Evolutionary conservation across 2,797 vertebrate genomes (phyloP), one percentile per base, ranked within the genome.

Genomic region (Poeciliopsis gracilis): DNA sequence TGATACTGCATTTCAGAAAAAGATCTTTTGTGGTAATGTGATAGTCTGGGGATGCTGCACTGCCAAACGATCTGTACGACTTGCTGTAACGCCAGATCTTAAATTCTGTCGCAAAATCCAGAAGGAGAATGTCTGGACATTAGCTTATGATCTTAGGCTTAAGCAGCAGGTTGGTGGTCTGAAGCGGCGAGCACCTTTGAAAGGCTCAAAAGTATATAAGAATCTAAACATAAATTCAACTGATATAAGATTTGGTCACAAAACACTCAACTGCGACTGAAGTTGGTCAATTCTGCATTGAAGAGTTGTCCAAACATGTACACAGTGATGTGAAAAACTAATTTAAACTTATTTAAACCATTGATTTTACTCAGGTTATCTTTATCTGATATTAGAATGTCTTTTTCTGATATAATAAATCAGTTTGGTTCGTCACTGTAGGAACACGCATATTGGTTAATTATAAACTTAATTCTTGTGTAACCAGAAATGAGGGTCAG

Each of bases 401-500:
- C 1, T 38, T 41, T 43, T 41, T 23, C 20, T 25, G 20, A 25
- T 11, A 5, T 69, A 38, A 38, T 1, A 43, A 69, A n/a, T 43
- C 38, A n/a, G 23, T 43, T 43, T 43, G 38, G 66, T n/a, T 11
- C 5, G 25, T 23, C 12, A 41, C 38, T 43, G 23, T 43, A n/a
- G 36, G 0, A 43, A 11, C 38, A 69, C 38, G 43, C n/a, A 43
- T 69, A 15, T 43, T 53, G 36, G 49, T 53, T 36, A 38, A 43
- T 45, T 16, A 45, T 61, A 13, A 59, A 25, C 16, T 33, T 28
- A 2, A 23, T 57, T 23, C n/a, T 12, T 12, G 10, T 45, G 3
- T 41, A 73, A 46, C 5, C 67, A 53, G 70, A 76, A 79, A 80
- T 73, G 46, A 12, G 38, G 78, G 76, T 75, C 53, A 84, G 36